These are phyloP conservation scores for Hetaerina americana DNA, from an alignment of 1,140 invertebrate species.

Conservation along the genomic window DNA sequence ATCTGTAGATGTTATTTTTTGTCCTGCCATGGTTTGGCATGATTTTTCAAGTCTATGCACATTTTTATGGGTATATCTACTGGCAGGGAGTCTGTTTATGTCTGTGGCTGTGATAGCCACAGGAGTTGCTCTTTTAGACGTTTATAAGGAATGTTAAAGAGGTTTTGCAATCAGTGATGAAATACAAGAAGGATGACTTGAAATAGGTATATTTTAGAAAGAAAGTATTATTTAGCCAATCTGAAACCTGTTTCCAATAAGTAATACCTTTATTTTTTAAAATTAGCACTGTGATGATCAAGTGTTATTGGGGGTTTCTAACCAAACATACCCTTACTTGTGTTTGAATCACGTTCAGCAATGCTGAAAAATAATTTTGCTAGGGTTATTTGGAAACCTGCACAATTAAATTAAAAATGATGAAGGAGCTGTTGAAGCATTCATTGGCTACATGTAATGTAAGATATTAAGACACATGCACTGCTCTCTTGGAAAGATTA, in stretches of 20 bases:
- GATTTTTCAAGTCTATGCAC: neutral
- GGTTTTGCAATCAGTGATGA: neutral
- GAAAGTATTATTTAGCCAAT: neutral
- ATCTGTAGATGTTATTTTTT: neutral
- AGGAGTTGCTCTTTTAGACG: neutral
- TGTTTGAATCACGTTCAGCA: neutral
- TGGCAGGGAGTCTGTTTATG: neutral
- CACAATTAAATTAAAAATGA: neutral
- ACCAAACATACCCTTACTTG: neutral
- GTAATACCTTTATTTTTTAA: neutral
- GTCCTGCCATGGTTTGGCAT: neutral
- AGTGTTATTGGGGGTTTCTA: neutral
- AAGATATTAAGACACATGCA: neutral
- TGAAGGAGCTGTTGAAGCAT: neutral
- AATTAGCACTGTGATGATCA: neutral
- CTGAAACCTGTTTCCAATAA: neutral
- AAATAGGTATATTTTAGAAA: neutral
- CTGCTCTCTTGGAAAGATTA: neutral
- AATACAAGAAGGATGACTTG: neutral
- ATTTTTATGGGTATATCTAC: neutral
- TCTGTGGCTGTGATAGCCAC: neutral
- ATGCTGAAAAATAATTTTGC: neutral
- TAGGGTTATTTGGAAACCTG: neutral
- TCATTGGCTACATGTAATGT: neutral
- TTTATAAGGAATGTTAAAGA: conserved; percentile 1